Evolutionary conservation across 2,113 vertebrate genomes (phyloP), one percentile per base, ranked within the genome.

Genomic region (Aphyosemion australe): DNA sequence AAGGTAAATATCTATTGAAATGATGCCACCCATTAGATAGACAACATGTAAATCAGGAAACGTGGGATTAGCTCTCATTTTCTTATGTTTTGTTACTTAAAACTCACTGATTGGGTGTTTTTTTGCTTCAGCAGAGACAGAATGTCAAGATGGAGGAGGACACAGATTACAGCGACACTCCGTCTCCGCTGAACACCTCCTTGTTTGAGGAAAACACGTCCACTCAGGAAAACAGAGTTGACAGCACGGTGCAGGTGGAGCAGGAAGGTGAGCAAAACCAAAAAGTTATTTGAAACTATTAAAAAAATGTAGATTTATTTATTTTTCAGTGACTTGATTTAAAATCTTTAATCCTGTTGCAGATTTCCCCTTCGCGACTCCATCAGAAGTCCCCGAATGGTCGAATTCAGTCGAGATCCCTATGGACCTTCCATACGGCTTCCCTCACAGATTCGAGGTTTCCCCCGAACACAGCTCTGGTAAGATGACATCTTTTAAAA

Each of bases 191-290:
- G 0, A 78, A 89, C 74, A 0, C 9, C 51, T 91, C 85, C 0
- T 64, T 39, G 10, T 3, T 76, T 0, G 56, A 80, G 0, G 93
- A 91, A 10, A 0, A 60, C 0, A 47, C 76, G 12, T 78, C 87
- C 51, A 72, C 88, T 10, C 94, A 95, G 84, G 96, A 96, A 77
- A 80, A 85, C 84, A 94, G 93, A 16, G 74, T 92, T 1, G 94
- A 95, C 72, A 95, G 87, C 84, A 76, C 91, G 1, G 85, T 87
- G 59, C 54, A 85, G 76, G 48, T 89, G 2, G 88, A 85, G 31
- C 62, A 84, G 49, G 65, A 86, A 68, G 95, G 95, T 97, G 86
- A 90, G 92, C 47, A 34, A 14, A 10, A 18, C 16, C 12, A 37
- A 18, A 20, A 12, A 43, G 3, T 53, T 51, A 14, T 14, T 0